Percentiles rank a stretch among this genome's conserved stretches.
Conservation (phyloP, 2,888 invertebrate species). For the Macrophya annulata region DNA sequence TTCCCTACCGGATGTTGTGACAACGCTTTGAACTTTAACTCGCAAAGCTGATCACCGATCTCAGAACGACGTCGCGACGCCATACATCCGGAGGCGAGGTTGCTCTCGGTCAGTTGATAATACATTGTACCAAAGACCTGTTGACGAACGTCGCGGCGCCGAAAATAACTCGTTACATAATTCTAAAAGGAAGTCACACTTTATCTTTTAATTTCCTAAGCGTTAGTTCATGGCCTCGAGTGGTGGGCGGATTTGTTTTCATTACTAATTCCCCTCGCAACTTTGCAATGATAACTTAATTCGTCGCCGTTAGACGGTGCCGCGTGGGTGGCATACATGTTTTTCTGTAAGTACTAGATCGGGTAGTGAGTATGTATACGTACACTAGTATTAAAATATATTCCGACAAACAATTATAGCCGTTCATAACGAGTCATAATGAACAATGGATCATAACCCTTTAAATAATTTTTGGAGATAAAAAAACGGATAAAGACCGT, state of each 20-base stretch:
- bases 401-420: neutral
- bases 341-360: slow-evolving; percentile 13
- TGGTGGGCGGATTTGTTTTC: slow-evolving; percentile 46
- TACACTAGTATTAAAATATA: neutral
- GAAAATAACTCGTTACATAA: slow-evolving; percentile 44
- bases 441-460: neutral
- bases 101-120: slow-evolving; percentile 21
- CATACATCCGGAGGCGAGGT: slow-evolving; percentile 14
- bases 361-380: neutral
- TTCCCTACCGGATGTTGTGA: slow-evolving; percentile 16
- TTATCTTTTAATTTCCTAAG: slow-evolving; percentile 33
- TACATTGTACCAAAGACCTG: slow-evolving; percentile 13
- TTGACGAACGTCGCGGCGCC: slow-evolving; percentile 35
- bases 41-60: slow-evolving; percentile 8
- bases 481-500: neutral
- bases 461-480: neutral
- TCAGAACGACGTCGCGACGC: slow-evolving; percentile 10
- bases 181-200: slow-evolving; percentile 41
- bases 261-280: slow-evolving; percentile 28
- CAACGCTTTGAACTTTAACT: neutral
- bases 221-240: slow-evolving; percentile 10
- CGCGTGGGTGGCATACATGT: slow-evolving; percentile 43
- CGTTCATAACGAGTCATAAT: neutral
- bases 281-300: slow-evolving; percentile 42
- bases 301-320: slow-evolving; percentile 21